Conservation (phyloP, 35 echinoderm and acorn worm genomes). For the Heliocidaris erythrogramma region DNA sequence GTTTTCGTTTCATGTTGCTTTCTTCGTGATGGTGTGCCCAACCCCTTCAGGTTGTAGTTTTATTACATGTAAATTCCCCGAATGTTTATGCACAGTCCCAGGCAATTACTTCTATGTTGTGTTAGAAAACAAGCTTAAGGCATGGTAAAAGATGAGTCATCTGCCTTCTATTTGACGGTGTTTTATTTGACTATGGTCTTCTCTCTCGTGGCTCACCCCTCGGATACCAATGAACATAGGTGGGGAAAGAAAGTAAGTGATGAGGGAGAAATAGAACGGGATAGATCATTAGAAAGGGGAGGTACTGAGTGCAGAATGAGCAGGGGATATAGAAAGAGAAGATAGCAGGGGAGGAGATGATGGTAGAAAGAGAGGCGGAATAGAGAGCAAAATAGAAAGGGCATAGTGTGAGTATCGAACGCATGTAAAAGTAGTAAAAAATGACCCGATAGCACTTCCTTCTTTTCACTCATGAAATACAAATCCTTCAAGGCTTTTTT, state of each 20-base stretch:
- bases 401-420: background rate
- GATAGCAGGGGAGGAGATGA: background rate
- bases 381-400: background rate
- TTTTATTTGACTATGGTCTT: background rate
- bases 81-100: background rate
- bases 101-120: constrained; percentile 11
- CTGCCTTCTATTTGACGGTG: background rate
- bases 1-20: background rate
- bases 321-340: background rate
- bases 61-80: background rate
- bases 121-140: background rate
- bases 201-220: background rate
- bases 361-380: background rate
- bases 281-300: background rate
- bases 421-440: no score
- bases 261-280: background rate
- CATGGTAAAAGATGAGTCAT: background rate
- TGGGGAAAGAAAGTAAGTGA: background rate
- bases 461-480: no score
- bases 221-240: background rate
- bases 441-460: no score
- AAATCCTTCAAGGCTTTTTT: no score
- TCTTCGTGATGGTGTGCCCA: background rate
- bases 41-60: background rate
- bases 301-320: background rate